Base-by-base conservation (phyloP, 2,797 vertebrate genomes). In the Tapirus indicus region DNA sequence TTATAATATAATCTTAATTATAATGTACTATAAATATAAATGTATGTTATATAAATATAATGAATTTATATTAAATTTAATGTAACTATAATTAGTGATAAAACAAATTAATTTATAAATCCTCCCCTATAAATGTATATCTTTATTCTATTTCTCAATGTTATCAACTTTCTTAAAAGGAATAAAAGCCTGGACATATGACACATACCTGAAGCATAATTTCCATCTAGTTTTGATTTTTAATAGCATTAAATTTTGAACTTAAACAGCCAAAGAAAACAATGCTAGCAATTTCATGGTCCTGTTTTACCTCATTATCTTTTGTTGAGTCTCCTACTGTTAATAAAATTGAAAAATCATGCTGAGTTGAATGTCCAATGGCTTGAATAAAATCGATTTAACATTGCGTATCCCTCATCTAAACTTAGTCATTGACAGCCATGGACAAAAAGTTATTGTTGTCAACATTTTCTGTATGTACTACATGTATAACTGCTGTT, bases 291-390 rank as follows among this genome's bases (percentile, higher is more conserved):
- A 98, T 97, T 98, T 96, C 79, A 95, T 77, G 66, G 72, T 94
- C 71, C 21, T 90, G 56, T 97, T 98, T 96, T 95, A 83, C 88
- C 49, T 98, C 97, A 97, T 97, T 98, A 97, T 98, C 92, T 98
- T 94, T 97, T 98, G 62, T 95, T 69, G 52, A 98, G 82, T 78
- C 83, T 98, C 98, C 97, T 93, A 96, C 98, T 98, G 96, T 95
- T 98, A 86, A 98, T 92, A 97, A 98, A 98, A 99, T 98, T 98
- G 98, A 98, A 98, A 98, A 98, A 97, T 93, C 97, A 98, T 94
- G 94, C 97, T 98, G 97, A 97, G 90, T 90, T 98, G 96, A 98
- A 98, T 91, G 93, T 96, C 97, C 97, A 98, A 69, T 94, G 93
- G 82, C 83, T 92, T 97, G 88, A 82, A 77, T 93, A 88, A 96